phyloP scores from a whole-genome alignment of 2,113 vertebrate species.

The Ovibos moschatus region DNA sequence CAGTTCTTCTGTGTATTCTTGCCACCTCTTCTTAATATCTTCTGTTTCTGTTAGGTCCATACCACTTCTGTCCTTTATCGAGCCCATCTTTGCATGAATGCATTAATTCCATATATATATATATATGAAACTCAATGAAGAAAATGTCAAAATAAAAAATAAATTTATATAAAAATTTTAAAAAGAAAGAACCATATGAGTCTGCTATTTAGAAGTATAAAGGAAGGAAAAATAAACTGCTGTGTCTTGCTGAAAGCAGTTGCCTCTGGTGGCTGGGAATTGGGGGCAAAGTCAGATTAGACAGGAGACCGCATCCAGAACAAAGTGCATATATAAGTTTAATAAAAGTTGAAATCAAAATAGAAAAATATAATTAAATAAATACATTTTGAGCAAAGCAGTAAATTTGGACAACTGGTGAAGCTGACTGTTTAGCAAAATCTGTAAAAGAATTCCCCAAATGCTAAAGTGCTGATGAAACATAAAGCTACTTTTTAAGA shows the following conservation, averaged over 20 bases:
- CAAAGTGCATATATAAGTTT: background rate
- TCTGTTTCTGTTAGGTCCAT: too few relatives aligned
- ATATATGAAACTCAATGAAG: constrained; percentile 63
- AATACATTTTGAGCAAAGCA: background rate
- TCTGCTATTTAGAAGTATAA: background rate
- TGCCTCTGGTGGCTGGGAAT: background rate
- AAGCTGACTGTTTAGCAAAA: background rate
- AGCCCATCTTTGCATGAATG: background rate
- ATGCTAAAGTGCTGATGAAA: constrained; percentile 17
- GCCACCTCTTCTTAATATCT: too few relatives aligned
- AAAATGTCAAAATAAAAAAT: background rate
- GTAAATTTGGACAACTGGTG: background rate
- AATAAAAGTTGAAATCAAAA: background rate
- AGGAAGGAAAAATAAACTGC: background rate
- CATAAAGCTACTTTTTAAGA: background rate
- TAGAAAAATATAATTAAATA: background rate
- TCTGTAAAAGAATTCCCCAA: background rate
- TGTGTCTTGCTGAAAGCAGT: background rate
- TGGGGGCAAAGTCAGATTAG: background rate
- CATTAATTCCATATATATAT: background rate
- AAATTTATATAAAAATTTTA: background rate
- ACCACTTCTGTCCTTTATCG: too few relatives aligned
- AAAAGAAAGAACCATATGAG: background rate
- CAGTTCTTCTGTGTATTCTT: too few relatives aligned
- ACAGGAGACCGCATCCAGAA: background rate